phyloP scores from a whole-genome alignment of 2,888 invertebrate genomes.

The Latrodectus elegans region DNA sequence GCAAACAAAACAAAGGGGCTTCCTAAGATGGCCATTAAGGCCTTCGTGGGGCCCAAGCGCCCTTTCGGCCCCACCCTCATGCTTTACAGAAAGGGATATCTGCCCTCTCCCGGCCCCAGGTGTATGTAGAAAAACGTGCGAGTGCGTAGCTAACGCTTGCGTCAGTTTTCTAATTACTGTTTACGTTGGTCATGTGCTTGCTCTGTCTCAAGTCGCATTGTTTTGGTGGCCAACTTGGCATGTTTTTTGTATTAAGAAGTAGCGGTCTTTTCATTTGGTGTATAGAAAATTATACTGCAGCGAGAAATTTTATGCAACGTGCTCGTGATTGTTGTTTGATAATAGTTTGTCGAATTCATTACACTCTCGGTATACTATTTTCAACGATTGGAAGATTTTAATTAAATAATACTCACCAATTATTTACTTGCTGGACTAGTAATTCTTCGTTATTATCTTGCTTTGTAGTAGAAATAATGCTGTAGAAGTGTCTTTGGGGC shows the following conservation, averaged over 20 bases:
- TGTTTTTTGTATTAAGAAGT: not conserved
- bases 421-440: too few relatives aligned
- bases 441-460: too few relatives aligned
- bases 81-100: constrained; percentile 48
- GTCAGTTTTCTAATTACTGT: not conserved
- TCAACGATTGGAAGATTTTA: too few relatives aligned
- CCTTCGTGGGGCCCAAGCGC: constrained; percentile 35
- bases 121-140: constrained; percentile 5
- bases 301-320: too few relatives aligned
- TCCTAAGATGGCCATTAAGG: constrained; percentile 62
- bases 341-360: too few relatives aligned
- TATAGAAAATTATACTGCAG: not conserved
- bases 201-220: not conserved
- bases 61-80: constrained; percentile 28
- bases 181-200: not conserved
- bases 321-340: too few relatives aligned
- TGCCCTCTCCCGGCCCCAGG: constrained; percentile 21
- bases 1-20: constrained; percentile 64
- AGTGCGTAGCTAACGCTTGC: not conserved
- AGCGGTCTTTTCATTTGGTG: not conserved
- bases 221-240: not conserved
- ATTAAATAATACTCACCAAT: too few relatives aligned
- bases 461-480: too few relatives aligned
- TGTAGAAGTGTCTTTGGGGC: too few relatives aligned
- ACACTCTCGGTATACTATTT: too few relatives aligned